phyloP scores from a whole-genome alignment of 2,888 invertebrate genomes.

The Calameuta filiformis region DNA sequence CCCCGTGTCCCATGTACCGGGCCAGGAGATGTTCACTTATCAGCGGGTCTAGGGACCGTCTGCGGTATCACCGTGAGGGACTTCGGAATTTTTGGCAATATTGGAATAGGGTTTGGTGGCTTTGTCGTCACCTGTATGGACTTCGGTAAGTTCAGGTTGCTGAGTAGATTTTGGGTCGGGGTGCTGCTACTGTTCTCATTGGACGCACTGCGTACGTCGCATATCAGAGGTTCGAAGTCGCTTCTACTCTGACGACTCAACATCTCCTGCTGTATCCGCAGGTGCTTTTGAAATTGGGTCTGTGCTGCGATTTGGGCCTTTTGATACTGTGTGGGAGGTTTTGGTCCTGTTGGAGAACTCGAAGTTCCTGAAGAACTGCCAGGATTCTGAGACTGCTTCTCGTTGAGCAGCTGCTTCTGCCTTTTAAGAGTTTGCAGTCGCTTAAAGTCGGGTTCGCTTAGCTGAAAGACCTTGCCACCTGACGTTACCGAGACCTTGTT shows the following conservation, averaged over 20 bases:
- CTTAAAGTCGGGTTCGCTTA: constrained; percentile 83
- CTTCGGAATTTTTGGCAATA: constrained; percentile 83
- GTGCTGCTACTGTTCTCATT: constrained; percentile 51
- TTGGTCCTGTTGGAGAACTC: constrained; percentile 9
- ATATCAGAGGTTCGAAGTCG: constrained; percentile 63
- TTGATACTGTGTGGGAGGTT: constrained; percentile 36
- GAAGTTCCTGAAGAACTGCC: constrained; percentile 12
- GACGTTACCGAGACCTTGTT: constrained; percentile 80
- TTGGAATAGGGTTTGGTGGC: constrained; percentile 62
- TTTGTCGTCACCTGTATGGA: constrained; percentile 62
- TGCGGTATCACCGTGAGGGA: constrained; percentile 85
- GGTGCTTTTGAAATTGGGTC: constrained; percentile 59
- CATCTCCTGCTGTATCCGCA: constrained; percentile 63
- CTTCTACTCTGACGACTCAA: constrained; percentile 58
- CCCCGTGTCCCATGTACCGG: background rate
- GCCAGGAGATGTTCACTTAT: constrained; percentile 44
- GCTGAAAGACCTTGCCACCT: constrained; percentile 82
- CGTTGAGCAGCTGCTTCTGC: constrained; percentile 66
- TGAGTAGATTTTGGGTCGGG: constrained; percentile 58
- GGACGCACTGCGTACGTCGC: constrained; percentile 56
- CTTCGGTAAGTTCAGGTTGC: constrained; percentile 61
- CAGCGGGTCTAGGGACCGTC: constrained; percentile 62
- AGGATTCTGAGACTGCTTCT: constrained; percentile 42
- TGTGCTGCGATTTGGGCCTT: constrained; percentile 51
- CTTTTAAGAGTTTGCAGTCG: constrained; percentile 69